Conservation (phyloP, 2,888 invertebrate species). For the Pachymerium ferrugineum region DNA sequence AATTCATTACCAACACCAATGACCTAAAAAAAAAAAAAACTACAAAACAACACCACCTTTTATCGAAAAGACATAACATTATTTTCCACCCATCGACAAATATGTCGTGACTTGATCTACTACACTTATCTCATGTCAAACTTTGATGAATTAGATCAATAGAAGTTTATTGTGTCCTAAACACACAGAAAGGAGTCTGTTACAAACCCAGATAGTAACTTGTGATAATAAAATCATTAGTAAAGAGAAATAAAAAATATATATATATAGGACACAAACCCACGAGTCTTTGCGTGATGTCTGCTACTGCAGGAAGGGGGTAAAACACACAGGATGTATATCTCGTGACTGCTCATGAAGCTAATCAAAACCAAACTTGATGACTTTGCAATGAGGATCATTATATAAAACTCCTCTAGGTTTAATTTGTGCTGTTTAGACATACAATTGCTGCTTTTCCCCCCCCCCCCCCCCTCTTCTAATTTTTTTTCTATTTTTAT, state of each 20-base stretch:
- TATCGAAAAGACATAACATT: background rate
- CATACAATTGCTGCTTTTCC: slow-evolving; percentile 5
- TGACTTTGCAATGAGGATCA: slow-evolving; percentile 21
- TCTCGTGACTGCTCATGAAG: slow-evolving; percentile 22
- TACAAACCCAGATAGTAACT: slow-evolving; percentile 6
- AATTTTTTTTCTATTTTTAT: background rate
- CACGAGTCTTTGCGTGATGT: background rate
- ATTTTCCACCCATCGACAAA: background rate
- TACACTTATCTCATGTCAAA: background rate
- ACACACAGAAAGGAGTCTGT: slow-evolving; percentile 11
- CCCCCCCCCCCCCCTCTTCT: too few species aligned
- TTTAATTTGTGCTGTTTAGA: slow-evolving; percentile 15
- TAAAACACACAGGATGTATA: slow-evolving; percentile 17
- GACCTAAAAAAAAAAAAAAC: background rate
- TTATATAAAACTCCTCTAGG: background rate
- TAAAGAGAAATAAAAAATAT: background rate
- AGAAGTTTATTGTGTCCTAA: slow-evolving; percentile 13
- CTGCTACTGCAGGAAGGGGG: slow-evolving; percentile 6
- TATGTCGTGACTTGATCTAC: slow-evolving; percentile 3
- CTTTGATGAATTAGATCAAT: slow-evolving; percentile 24
- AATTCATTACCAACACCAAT: too few species aligned
- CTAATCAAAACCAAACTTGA: slow-evolving; percentile 15
- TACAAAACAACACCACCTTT: background rate
- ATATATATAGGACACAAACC: background rate
- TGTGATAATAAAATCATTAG: slow-evolving; percentile 19